These are phyloP conservation scores for Cremastobaeus sp. DNA, from an alignment of 2,888 invertebrate genomes.

Conservation along the genomic window DNA sequence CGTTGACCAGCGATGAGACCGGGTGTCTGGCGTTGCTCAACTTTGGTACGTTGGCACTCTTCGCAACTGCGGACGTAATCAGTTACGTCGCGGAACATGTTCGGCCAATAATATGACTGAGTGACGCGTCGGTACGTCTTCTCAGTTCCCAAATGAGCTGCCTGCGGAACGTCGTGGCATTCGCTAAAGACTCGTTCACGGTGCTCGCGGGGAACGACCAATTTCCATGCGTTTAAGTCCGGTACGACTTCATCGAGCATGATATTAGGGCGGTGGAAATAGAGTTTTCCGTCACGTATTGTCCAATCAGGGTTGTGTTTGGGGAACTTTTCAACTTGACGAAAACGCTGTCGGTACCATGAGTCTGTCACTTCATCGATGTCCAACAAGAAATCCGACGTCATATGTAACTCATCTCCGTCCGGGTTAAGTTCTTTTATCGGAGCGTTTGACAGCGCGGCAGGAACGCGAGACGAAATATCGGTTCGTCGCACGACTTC, in stretches of 20 bases:
- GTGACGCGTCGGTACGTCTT: conserved; percentile 8
- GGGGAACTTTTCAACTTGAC: not conserved
- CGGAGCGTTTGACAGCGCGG: no score
- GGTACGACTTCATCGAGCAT: not conserved
- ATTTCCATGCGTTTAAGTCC: no score
- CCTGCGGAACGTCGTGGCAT: not conserved
- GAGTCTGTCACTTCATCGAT: no score
- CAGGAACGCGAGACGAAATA: no score
- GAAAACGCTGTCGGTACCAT: not conserved
- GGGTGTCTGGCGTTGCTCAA: not conserved
- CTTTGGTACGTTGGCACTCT: conserved; percentile 3
- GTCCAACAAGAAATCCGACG: no score
- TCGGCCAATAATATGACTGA: conserved; percentile 15
- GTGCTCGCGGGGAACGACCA: not conserved
- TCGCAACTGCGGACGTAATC: conserved; percentile 9
- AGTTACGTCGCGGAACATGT: no score
- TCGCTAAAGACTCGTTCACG: not conserved
- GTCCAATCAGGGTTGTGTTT: conserved; percentile 35
- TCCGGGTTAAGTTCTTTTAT: no score
- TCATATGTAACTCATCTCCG: no score
- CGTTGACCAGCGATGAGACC: conserved; percentile 6
- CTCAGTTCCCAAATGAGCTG: not conserved
- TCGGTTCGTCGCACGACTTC: no score
- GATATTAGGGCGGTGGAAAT: conserved; percentile 19
- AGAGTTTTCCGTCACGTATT: conserved; percentile 23